Evolutionary conservation across 1,140 invertebrate species (phyloP), one percentile per base, ranked within the genome.

Genomic region (Psix sp.): DNA sequence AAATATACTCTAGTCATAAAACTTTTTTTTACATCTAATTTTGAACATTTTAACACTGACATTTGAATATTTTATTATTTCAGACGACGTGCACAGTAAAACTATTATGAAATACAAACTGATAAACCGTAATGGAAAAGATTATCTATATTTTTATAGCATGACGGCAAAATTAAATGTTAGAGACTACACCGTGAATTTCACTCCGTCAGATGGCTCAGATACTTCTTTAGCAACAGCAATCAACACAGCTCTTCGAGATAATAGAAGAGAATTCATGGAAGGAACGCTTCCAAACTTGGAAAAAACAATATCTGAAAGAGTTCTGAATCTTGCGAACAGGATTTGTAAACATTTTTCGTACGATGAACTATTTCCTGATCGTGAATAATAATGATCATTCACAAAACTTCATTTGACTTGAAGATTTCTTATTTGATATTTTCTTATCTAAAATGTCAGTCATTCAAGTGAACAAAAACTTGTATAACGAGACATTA

Each of bases 331-430:
- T 0, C 0, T 81, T 0, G 3, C 71, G 0, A 86, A 86, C 18
- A 72, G 57, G 4, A 79, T 87, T 7, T 63, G 72, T 51, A 85
- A 81, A 52, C 57, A 77, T 13, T 86, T 82, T 45, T 72, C 78
- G 1, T 87, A 65, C 31, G 82, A 86, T 0, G 81, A 87, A 45
- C 70, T 87, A 3, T 78, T 85, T 6, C 85, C 86, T 3, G 78
- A 87, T 38, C 51, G 65, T 1, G 70, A 74, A 62, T 86, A 73
- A 80, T 35, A 7, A 63, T 40, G 21, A 48, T n/a, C 29, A 35
- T 13, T 5, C 9, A 35, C 11, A 17, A 62, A 15, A 35, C 24
- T n/a, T n/a, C n/a, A n/a, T n/a, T n/a, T n/a, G n/a, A n/a, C n/a
- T n/a, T n/a, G n/a, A n/a, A n/a, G n/a, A n/a, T n/a, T n/a, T n/a